Evolutionary conservation across 2,888 invertebrate genomes (phyloP), one percentile per base, ranked within the genome.

Genomic region (Tupiocoris notatus): DNA sequence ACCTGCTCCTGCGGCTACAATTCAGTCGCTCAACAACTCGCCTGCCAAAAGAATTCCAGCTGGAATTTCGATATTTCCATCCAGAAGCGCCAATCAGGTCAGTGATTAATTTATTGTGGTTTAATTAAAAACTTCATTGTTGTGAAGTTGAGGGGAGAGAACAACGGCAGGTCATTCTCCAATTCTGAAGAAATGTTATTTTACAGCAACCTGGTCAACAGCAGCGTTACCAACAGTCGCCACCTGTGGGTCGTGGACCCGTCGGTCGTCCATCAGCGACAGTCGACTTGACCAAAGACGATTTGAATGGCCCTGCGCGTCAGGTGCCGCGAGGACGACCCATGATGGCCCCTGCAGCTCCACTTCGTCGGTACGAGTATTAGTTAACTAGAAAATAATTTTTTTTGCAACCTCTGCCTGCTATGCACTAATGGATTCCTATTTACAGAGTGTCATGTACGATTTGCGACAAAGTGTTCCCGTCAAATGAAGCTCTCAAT

Each of bases 221-320:
- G n/a, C 70, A 70, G n/a, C 3, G 61, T 20, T 70, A 59, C 25
- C 58, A 57, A 1, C 58, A 24, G 17, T 25, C 70, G 9, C 59
- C 70, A 12, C 58, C 70, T 1, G 58, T 39, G 12, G 12, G 12
- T 39, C 39, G 39, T 39, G 39, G 3, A 39, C 39, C 3, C 6
- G 39, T 39, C 39, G 39, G 39, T 39, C 39, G 39, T 39, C 39
- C 39, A 12, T 39, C 39, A 39, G 70, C 58, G 23, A 74, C 74
- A 1, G 74, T 74, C 16, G 74, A 74, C 56, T 18, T 74, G 18
- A 74, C 74, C 1, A 54, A 56, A 20, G 74, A 74, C 64, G 74
- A 74, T 17, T 17, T 18, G 0, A 22, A 70, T 7, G 17, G 24
- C 1, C 57, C 56, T 1, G 12, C 17, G 1, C 57, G 54, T 2